Conservation (phyloP, 2,113 vertebrate species). For the Indri indri region DNA sequence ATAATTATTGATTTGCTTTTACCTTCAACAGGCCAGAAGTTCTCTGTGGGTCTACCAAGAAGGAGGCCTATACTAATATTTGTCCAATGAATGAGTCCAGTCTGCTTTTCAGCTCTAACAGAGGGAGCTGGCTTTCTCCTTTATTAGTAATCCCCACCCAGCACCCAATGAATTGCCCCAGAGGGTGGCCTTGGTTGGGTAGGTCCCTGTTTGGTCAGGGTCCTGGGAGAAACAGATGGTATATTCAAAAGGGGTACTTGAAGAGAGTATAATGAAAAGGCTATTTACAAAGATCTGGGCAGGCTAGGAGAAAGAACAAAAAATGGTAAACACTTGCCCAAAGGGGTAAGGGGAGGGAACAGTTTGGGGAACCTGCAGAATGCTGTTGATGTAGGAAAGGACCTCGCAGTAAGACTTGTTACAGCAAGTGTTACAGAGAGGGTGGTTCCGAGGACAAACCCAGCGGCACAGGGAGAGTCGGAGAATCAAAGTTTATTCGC, state of each 20-base stretch:
- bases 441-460: too few relatives aligned
- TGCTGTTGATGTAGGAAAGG: neutral
- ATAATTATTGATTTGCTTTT: neutral
- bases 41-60: neutral
- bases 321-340: neutral
- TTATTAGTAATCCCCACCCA: neutral
- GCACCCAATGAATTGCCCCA: neutral
- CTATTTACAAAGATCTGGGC: neutral
- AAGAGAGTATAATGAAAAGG: constrained; percentile 7
- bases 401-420: neutral
- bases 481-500: too few relatives aligned
- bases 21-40: neutral
- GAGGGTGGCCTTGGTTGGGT: neutral
- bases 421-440: too few relatives aligned
- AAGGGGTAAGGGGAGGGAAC: neutral
- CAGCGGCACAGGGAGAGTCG: too few relatives aligned
- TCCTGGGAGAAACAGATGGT: neutral
- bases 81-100: neutral
- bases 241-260: neutral
- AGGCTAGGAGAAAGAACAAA: neutral
- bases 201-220: neutral
- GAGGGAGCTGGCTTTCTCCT: neutral
- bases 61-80: neutral
- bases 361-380: neutral
- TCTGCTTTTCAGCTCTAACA: constrained; percentile 5